phyloP scores from a whole-genome alignment of 2,797 vertebrate genomes.

The Sebastes nivosus region DNA sequence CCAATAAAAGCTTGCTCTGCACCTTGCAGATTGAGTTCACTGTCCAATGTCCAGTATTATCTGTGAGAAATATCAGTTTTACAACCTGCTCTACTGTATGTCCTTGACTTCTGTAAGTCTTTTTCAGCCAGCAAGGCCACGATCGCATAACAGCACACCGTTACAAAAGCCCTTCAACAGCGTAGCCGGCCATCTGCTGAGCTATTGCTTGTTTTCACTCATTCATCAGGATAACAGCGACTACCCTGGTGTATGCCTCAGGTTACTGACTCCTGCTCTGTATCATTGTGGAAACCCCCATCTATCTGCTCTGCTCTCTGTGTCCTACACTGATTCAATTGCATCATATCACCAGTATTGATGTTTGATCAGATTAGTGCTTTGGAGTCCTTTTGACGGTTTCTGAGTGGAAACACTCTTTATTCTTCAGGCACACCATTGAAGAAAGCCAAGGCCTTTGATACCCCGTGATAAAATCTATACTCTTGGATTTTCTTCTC shows the following conservation, averaged over 20 bases:
- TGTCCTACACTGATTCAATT: neutral
- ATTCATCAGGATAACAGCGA: neutral
- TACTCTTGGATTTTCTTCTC: conserved; percentile 3
- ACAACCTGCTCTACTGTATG: neutral
- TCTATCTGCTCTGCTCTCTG: neutral
- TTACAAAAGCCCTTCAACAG: neutral
- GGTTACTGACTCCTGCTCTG: neutral
- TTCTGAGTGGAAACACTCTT: conserved; percentile 7
- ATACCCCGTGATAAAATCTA: conserved; percentile 13
- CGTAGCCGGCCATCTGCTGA: neutral
- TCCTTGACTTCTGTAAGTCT: neutral
- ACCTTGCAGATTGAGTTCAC: neutral
- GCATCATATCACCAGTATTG: conserved; percentile 1
- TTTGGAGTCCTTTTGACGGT: conserved; percentile 5
- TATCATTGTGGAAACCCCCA: conserved; percentile 4
- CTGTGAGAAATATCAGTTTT: neutral
- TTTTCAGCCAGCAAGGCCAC: neutral
- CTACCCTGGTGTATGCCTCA: neutral
- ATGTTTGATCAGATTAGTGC: conserved; percentile 7
- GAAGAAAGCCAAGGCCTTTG: conserved; percentile 7
- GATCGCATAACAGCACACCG: neutral
- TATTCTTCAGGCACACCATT: conserved; percentile 3
- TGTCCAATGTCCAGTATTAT: neutral
- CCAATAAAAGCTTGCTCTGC: neutral
- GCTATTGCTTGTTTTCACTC: neutral